Evolutionary conservation across 2,888 invertebrate genomes (phyloP).

Genomic region (Oscheius sp.): DNA sequence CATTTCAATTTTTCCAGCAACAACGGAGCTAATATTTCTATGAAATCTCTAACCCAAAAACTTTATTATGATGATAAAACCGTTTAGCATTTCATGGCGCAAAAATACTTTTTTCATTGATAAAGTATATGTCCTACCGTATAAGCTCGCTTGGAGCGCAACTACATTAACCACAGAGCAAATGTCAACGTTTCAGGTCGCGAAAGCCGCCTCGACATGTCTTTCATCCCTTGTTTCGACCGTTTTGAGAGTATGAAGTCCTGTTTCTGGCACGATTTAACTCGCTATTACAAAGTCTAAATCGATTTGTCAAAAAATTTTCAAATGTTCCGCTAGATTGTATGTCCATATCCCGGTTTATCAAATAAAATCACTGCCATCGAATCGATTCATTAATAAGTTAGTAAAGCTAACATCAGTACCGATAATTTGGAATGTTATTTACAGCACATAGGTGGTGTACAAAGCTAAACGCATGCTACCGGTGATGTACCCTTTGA

Average conservation of each 20-base stretch:
- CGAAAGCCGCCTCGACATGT: conserved; percentile 57
- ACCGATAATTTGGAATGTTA: conserved; percentile 15
- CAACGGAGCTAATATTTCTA: neutral
- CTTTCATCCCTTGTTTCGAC: conserved; percentile 63
- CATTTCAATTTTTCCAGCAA: too few relatives aligned
- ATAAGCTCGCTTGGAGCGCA: neutral
- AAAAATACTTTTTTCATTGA: neutral
- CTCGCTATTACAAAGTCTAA: conserved; percentile 46
- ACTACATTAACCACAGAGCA: neutral
- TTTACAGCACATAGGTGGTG: neutral
- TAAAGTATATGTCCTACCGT: neutral
- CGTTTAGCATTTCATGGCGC: too few relatives aligned
- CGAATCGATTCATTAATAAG: neutral
- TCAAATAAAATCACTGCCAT: neutral
- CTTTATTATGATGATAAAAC: neutral
- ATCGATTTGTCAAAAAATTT: neutral
- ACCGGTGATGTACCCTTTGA: conserved; percentile 25
- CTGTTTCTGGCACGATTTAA: conserved; percentile 66
- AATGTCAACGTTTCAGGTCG: conserved; percentile 35
- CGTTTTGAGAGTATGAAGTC: conserved; percentile 64
- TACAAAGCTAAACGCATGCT: conserved; percentile 5
- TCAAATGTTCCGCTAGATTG: neutral
- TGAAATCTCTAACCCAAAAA: neutral
- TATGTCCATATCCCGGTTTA: neutral
- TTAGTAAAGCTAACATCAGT: conserved; percentile 12